Conservation (phyloP, 2,888 invertebrate genomes). For the Chymomyza amoena region DNA sequence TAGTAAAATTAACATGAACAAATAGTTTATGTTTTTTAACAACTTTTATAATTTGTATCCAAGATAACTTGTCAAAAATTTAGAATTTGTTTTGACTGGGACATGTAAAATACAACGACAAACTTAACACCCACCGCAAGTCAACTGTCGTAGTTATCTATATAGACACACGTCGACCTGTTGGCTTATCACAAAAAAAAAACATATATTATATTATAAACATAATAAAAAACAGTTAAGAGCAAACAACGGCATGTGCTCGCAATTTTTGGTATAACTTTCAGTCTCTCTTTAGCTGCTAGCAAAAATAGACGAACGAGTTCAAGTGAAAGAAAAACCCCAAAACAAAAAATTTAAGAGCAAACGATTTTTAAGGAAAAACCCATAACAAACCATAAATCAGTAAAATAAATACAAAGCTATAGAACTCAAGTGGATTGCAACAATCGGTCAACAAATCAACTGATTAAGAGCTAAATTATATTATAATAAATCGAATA, state of each 20-base stretch:
- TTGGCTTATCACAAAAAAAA: not conserved
- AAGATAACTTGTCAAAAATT: not conserved
- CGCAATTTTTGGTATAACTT: not conserved
- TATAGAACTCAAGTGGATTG: not conserved
- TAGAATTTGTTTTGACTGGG: not conserved
- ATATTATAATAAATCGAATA: not conserved
- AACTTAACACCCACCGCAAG: not conserved
- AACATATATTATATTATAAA: constrained; percentile 33
- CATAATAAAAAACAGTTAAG: constrained; percentile 28
- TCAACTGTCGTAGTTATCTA: constrained; percentile 48
- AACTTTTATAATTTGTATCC: not conserved
- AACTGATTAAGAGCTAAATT: not conserved
- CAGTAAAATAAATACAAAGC: not conserved
- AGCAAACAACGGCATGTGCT: constrained; percentile 24
- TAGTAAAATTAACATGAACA: not conserved
- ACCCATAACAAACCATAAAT: constrained; percentile 4
- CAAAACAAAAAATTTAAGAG: not conserved
- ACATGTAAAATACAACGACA: not conserved
- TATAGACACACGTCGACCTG: constrained; percentile 20
- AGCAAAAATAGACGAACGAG: constrained; percentile 46
- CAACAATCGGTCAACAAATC: not conserved
- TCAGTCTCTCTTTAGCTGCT: constrained; percentile 59
- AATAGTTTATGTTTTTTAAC: not conserved
- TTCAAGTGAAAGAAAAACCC: not conserved
- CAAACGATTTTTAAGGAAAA: constrained; percentile 5